Percentiles rank a stretch among this genome's conserved stretches.
phyloP scores from a whole-genome alignment of 1,140 invertebrate species.

The Tribolium castaneum region DNA sequence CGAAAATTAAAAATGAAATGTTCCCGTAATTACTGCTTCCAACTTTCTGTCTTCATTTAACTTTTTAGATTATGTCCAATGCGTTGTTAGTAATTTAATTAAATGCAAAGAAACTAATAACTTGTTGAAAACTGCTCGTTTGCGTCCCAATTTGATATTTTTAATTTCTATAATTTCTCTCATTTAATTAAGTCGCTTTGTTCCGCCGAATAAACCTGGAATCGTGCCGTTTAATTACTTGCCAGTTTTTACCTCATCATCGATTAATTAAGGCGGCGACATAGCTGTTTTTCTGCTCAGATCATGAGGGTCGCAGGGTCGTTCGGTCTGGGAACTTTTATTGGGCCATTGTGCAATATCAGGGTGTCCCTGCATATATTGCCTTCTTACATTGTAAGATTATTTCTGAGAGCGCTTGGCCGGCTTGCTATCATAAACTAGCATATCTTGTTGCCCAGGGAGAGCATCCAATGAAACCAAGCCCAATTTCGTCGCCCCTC shows the following conservation, averaged over 20 bases:
- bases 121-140: slow-evolving; percentile 11
- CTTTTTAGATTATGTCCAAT: slow-evolving; percentile 29
- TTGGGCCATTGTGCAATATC: slow-evolving; percentile 33
- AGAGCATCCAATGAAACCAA: slow-evolving; percentile 37
- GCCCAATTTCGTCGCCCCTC: slow-evolving; percentile 38
- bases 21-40: slow-evolving; percentile 16
- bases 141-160: slow-evolving; percentile 3
- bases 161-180: slow-evolving; percentile 14
- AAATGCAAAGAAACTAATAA: slow-evolving; percentile 24
- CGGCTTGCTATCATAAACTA: slow-evolving; percentile 40
- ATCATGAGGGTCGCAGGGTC: background rate
- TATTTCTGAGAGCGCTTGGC: slow-evolving; percentile 32
- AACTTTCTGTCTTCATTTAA: slow-evolving; percentile 34
- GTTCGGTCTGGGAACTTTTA: background rate
- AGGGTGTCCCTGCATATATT: slow-evolving; percentile 28
- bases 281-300: too few species aligned
- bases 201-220: background rate
- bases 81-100: slow-evolving; percentile 33
- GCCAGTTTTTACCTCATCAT: background rate
- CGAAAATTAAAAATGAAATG: slow-evolving; percentile 35
- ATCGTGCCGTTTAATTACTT: slow-evolving; percentile 9
- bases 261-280: background rate
- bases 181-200: slow-evolving; percentile 7
- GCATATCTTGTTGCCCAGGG: slow-evolving; percentile 40
- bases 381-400: slow-evolving; percentile 18